A percentile compares a stretch with the other conserved stretches of the same genome.
Conservation (phyloP, 2,888 invertebrate genomes). For the Phorcus lineatus region DNA sequence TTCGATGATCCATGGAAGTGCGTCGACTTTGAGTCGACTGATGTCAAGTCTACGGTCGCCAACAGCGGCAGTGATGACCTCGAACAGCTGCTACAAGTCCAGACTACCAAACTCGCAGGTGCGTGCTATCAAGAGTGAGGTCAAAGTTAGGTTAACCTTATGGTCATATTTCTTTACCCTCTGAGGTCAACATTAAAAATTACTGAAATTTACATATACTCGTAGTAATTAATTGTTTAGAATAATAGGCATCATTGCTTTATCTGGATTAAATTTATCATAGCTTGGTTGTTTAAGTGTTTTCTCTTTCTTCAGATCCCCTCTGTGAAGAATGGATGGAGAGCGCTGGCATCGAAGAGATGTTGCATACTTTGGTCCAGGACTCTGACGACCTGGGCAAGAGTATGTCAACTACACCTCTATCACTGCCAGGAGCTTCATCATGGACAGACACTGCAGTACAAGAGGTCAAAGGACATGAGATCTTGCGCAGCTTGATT, state of each 20-base stretch:
- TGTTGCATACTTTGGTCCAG: conserved; percentile 39
- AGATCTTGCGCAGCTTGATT: not conserved
- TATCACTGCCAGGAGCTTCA: conserved; percentile 7
- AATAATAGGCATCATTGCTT: too few relatives aligned
- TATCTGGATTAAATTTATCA: too few relatives aligned
- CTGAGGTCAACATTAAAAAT: too few relatives aligned
- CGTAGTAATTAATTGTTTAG: too few relatives aligned
- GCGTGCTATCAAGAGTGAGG: not conserved
- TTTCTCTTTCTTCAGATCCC: conserved; percentile 50
- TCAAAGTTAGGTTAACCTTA: not conserved
- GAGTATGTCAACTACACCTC: conserved; percentile 11
- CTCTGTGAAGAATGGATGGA: conserved; percentile 66
- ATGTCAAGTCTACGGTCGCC: not conserved
- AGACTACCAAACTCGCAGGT: conserved; percentile 11
- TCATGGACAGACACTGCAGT: not conserved
- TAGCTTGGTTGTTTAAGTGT: not conserved
- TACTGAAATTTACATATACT: too few relatives aligned
- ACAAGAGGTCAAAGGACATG: not conserved
- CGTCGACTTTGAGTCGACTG: conserved; percentile 31
- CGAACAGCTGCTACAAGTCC: conserved; percentile 28
- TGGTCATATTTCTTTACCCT: not conserved
- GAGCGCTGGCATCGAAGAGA: conserved; percentile 49
- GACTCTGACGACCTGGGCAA: conserved; percentile 20
- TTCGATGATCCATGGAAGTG: conserved; percentile 40
- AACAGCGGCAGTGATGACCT: conserved; percentile 26